phyloP scores from a whole-genome alignment of 2,113 vertebrate species.

The crab-eating macaque (Macaca fascicularis) region T2T-MFA8v1.1 NC_088377.1:35056001-35056500 shows the following conservation, averaged over 20 bases:
- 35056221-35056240: not conserved
- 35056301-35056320: accelerated
- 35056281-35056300: not conserved
- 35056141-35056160: not conserved
- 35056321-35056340: not conserved
- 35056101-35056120: not conserved
- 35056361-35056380: not conserved
- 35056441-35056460: too few relatives aligned
- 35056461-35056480: not conserved
- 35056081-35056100: too few relatives aligned
- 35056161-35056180: not conserved
- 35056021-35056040: too few relatives aligned
- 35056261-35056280: accelerated
- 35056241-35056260: not conserved
- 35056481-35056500: not conserved
- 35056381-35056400: not conserved
- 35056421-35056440: too few relatives aligned
- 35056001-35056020: too few relatives aligned
- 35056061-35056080: too few relatives aligned
- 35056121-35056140: not conserved
- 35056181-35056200: not conserved
- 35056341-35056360: not conserved
- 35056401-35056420: too few relatives aligned
- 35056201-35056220: not conserved
- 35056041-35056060: too few relatives aligned